Evolutionary conservation across 2,113 vertebrate species (phyloP), one percentile per base, ranked within the genome.

Genomic region (Bos javanicus): DNA sequence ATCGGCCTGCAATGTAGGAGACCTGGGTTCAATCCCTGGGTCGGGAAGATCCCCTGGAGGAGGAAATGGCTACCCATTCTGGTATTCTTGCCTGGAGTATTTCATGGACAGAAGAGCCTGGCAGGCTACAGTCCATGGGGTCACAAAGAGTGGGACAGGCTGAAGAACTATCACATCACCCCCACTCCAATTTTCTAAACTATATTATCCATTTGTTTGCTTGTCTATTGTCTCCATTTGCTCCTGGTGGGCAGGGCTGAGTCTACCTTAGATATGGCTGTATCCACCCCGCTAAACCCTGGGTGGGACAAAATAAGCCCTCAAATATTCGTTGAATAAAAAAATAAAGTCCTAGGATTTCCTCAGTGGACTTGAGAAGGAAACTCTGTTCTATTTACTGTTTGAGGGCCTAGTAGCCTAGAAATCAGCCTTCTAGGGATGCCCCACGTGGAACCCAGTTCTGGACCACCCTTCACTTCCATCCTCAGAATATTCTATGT

Each of bases 201-300:
- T 60, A 80, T 56, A 19, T 25, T 48, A 30, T 71, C 36, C 21
- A 21, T 19, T 36, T 46, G 26, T 43, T 74, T 12, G 57, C 60
- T 95, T 87, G 26, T 46, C 28, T 76, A 28, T 4, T 76, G 60
- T 26, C 60, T 97, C 39, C 21, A 30, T 17, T 54, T 89, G 30
- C 43, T 48, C 19, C 17, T 43, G 1, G 10, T 23, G 82, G 71
- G 33, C 14, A 60, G 28, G n/a, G 7, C 81, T 26, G 19, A 36
- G 25, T 36, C 82, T 67, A 2, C 30, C 50, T 93, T 36, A 28
- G 12, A n/a, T 62, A 50, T 28, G 36, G n/a, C 3, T 7, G 0
- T 19, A 64, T 43, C 0, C 4, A 43, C 5, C 39, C 36, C 0
- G 11, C 11, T 43, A 74, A 43, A 36, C 11, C 6, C 36, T 2